Evolutionary conservation across 1,140 invertebrate genomes (phyloP), one percentile per base, ranked within the genome.

Genomic region (Danaus plexippus): DNA sequence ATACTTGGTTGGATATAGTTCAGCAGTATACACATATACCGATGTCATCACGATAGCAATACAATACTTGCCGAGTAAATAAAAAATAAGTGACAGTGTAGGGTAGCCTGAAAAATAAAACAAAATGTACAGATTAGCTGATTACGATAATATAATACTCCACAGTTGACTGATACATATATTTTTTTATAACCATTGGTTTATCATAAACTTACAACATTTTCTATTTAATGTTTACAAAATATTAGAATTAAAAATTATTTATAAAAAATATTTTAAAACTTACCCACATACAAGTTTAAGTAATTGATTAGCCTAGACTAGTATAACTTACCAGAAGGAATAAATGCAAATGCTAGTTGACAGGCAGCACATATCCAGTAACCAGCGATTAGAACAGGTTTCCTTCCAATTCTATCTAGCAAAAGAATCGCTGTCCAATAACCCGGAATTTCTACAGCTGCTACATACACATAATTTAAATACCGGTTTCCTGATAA

Each of bases 381-480:
- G 57, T 79, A 88, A 0, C 71, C 77, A 12, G 54, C 52, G 32
- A 84, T 80, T 9, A 85, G 57, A n/a, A 83, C 77, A 0, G 80
- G 77, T 57, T 74, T 80, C 11, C 82, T 67, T 1, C 82, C 80
- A 2, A 82, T 61, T 7, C 75, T 68, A 49, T 77, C 75, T 53
- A 86, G 56, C 40, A 86, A 57, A 0, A 83, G 47, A 11, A 80
- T 67, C 6, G 73, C 69, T 13, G 91, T 70, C 66, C 92, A 88
- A 69, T 93, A 94, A 0, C 91, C 92, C 1, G 93, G 93, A 54
- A 94, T 90, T 77, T 94, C 93, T 0, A 93, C 88, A 1, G 90
- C 76, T 3, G 90, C 88, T 6, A 93, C 91, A 9, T 90, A 87
- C n/a, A 92, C 90, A 64, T 93, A 94, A 71, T 93, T 93, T 18